Evolutionary conservation across 2,888 invertebrate species (phyloP), one percentile per base, ranked within the genome.

Genomic region (Plagodis pulveraria): DNA sequence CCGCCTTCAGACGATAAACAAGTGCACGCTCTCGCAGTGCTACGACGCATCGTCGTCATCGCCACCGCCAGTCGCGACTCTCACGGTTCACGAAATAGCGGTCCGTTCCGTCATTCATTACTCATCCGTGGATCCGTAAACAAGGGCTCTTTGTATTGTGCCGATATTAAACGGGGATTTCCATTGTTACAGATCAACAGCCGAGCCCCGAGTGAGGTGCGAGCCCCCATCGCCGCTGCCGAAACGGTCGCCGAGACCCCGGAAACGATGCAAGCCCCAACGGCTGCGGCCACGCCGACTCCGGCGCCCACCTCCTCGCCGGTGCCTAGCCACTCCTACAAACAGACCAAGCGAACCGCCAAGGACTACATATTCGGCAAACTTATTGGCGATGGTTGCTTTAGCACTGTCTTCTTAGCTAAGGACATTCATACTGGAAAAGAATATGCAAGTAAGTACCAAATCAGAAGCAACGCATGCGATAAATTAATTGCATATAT

Each of bases 381-480:
- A 93, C 95, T 97, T 65, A 96, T 99, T 75, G 99, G 99, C 67
- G 99, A 99, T 88, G 99, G 99, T 67, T 98, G 99, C 84, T 99
- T 97, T 87, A 99, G 99, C 76, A 97, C 97, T 62, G 99, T 99
- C 53, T 99, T 97, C 87, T 94, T 98, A 71, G 98, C 98, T 52
- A 97, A 97, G 86, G 98, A 99, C 87, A 96, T 98, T 63, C 96
- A 97, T 83, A 96, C 96, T 56, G 95, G 95, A 77, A 96, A 96
- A 80, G 98, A 99, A 93, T 98, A 96, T 95, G 99, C 99, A 93
- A 98, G 98, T 98, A 94, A 95, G 97, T 95, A 66, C 65, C 43
- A 22, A 22, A 22, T 22, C 22, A 22, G 22, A 22, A 1, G 22
- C 22, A 4, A 22, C 4, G 22, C 22, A 2, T 22, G 22, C 22